A percentile compares a stretch with the other conserved stretches of the same genome.
phyloP scores from a whole-genome alignment of 2,797 vertebrate species.

The Cuculus canorus region DNA sequence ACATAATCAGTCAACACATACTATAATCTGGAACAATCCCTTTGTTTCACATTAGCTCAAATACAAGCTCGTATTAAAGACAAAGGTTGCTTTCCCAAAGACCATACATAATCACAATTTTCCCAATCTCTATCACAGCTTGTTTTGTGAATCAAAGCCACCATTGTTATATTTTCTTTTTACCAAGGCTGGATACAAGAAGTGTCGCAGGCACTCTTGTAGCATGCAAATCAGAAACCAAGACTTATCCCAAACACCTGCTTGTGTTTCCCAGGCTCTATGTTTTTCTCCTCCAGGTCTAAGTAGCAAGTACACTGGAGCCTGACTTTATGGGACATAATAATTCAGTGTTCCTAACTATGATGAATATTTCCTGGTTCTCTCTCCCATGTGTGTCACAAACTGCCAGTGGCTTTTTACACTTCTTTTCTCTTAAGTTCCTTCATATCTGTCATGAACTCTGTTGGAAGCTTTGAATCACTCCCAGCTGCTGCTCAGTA shows the following conservation, averaged over 20 bases:
- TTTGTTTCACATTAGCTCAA: slow-evolving; percentile 20
- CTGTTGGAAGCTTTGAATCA: not conserved
- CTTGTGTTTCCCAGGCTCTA: not conserved
- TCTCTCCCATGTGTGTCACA: not conserved
- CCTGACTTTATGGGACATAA: not conserved
- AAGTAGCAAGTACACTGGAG: not conserved
- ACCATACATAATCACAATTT: not conserved
- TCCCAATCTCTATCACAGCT: not conserved
- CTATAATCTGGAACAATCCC: slow-evolving; percentile 6
- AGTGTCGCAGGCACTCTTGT: not conserved
- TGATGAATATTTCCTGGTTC: not conserved
- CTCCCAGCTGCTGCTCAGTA: not conserved
- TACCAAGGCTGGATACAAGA: not conserved
- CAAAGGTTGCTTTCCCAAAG: not conserved
- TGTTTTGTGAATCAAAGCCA: not conserved
- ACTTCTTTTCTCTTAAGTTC: not conserved
- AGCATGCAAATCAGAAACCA: not conserved
- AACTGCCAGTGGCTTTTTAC: not conserved
- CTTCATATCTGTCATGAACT: not conserved
- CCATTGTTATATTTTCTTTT: not conserved
- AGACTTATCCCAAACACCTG: not conserved
- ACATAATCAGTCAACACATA: not conserved
- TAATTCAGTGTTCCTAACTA: not conserved
- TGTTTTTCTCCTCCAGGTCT: not conserved
- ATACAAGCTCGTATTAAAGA: not conserved